Percentiles rank a stretch among this genome's conserved stretches.
phyloP scores from a whole-genome alignment of 2,113 vertebrate genomes.

The Heterotis niloticus region DNA sequence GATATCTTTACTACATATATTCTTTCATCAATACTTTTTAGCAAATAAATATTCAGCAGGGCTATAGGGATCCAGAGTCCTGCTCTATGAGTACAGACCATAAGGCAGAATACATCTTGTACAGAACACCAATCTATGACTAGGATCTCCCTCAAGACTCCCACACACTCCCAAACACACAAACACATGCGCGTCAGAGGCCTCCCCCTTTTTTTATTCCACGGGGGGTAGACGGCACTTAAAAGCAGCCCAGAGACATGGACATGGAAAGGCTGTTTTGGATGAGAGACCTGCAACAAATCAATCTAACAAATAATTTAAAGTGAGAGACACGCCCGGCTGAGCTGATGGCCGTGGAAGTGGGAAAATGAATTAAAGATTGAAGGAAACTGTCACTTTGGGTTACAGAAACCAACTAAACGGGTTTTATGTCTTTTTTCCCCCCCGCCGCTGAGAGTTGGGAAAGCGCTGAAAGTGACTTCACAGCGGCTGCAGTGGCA shows the following conservation, averaged over 20 bases:
- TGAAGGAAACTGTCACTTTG: conserved; percentile 85
- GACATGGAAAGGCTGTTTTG: conserved; percentile 64
- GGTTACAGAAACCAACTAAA: conserved; percentile 77
- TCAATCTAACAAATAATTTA: conserved; percentile 87
- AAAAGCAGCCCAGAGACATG: conserved; percentile 46
- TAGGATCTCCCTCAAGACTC: background rate
- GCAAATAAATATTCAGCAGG: no score
- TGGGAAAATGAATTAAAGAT: conserved; percentile 89
- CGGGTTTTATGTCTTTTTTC: conserved; percentile 59
- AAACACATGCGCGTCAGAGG: background rate
- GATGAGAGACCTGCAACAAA: conserved; percentile 64
- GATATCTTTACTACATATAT: no score
- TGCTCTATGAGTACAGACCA: no score
- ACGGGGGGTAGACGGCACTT: conserved; percentile 54
- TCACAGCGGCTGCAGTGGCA: conserved; percentile 60
- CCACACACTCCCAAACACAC: conserved; percentile 22
- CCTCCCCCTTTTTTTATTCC: conserved; percentile 12
- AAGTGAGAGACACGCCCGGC: conserved; percentile 70
- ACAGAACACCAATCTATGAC: no score
- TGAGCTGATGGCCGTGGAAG: conserved; percentile 83
- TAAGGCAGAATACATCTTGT: no score
- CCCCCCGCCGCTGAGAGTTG: conserved; percentile 63
- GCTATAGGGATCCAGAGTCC: no score
- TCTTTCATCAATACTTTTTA: no score
- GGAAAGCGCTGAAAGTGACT: conserved; percentile 68